phyloP scores from a whole-genome alignment of 1,140 invertebrate genomes.

The Bombus picipes region DNA sequence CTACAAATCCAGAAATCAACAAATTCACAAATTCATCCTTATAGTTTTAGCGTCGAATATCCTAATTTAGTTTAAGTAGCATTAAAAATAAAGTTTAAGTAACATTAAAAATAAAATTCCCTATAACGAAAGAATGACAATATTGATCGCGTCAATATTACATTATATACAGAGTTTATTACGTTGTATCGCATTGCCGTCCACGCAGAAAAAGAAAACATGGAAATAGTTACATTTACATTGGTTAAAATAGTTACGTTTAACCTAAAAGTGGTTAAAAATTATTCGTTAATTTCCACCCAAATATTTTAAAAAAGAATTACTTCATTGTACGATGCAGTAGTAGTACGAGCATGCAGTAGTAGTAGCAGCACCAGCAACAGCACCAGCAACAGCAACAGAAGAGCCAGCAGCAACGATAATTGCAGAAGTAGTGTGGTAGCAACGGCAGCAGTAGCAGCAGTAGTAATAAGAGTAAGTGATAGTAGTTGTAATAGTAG shows the following conservation, averaged over 20 bases:
- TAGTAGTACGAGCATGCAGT: background rate
- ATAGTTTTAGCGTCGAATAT: constrained; percentile 34
- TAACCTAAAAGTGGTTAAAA: background rate
- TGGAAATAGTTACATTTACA: background rate
- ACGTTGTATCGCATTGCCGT: constrained; percentile 56
- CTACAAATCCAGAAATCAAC: background rate
- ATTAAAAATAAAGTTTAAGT: constrained; percentile 78
- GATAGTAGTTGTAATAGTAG: background rate
- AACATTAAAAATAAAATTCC: constrained; percentile 79
- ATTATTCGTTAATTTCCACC: background rate
- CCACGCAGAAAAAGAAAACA: constrained; percentile 52
- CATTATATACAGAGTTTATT: constrained; percentile 80
- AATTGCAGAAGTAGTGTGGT: no score
- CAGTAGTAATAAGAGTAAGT: background rate
- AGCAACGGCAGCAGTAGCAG: background rate
- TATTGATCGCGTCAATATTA: constrained; percentile 70
- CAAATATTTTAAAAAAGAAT: background rate
- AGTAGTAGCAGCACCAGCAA: background rate
- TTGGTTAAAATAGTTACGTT: background rate
- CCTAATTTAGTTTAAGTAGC: constrained; percentile 51
- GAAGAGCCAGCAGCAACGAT: background rate
- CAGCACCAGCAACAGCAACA: background rate
- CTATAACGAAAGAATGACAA: constrained; percentile 55
- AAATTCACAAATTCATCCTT: background rate
- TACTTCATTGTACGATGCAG: no score